Base-by-base conservation (phyloP, 2,113 vertebrate species). In the Aptenodytes patagonicus region DNA sequence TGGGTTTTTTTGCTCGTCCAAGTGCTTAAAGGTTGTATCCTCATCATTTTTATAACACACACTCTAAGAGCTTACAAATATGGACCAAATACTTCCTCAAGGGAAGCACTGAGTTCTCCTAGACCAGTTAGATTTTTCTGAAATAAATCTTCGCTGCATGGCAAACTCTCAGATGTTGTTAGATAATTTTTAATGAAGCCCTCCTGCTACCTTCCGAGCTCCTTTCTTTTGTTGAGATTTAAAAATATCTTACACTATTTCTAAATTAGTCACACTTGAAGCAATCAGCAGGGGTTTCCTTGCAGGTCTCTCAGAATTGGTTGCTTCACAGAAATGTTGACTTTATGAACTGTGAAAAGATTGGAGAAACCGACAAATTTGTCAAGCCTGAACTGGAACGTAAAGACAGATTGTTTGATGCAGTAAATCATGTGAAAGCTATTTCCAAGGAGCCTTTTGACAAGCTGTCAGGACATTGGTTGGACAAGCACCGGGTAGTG, bases 381-480 rank as follows among this genome's bases (percentile, higher is more conserved):
- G 92, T 98, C 93, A 97, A 97, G 93, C 78, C 73, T 96, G 87
- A 97, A 94, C 79, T 87, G 62, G 71, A 88, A 75, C 10, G 20
- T 91, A 97, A 96, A 91, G 92, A 95, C 91, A 96, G 96, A 51
- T 91, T 93, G 75, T 89, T 96, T 97, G 95, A 98, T 97, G 91
- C 94, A 97, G 82, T 87, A 77, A 97, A 97, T 98, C 96, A 93
- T 95, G 81, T 90, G 96, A 98, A 95, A 97, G 95, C 85, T 96
- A 86, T 97, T 97, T 97, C 92, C 95, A 92, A 92, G 72, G 79
- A 97, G 91, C 68, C 66, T 69, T 95, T 97, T 97, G 98, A 98
- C 98, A 98, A 95, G 87, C 90, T 98, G 96, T 98, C 96, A 98
- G 90, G 95, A 89, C 79, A 90, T 36, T 94, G 84, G 88, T 87